phyloP scores from a whole-genome alignment of 2,797 vertebrate genomes.

The Chloroceryle amazona region DNA sequence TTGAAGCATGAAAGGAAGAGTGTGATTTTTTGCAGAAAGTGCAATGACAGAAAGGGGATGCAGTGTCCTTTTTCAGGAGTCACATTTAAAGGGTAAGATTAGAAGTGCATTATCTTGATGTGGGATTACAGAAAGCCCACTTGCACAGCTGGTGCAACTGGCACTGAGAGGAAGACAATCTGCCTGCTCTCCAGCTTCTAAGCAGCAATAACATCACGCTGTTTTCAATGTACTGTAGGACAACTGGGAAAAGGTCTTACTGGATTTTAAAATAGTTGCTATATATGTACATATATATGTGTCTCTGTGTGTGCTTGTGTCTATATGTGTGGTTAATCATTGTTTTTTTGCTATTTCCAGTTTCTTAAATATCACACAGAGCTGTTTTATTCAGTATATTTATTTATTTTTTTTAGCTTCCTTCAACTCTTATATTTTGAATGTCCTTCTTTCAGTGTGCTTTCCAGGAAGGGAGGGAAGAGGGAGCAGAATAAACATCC shows the following conservation, averaged over 20 bases:
- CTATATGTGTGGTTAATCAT: neutral
- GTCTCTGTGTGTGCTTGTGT: neutral
- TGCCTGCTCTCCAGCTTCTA: neutral
- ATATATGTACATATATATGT: neutral
- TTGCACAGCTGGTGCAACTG: constrained; percentile 27
- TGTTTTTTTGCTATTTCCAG: neutral
- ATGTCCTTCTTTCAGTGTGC: neutral
- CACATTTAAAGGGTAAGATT: constrained; percentile 37
- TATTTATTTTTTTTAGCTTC: neutral
- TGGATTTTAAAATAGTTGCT: neutral
- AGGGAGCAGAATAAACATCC: constrained; percentile 41
- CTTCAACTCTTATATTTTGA: constrained; percentile 17
- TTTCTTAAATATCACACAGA: neutral
- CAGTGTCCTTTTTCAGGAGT: constrained; percentile 29
- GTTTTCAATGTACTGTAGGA: neutral
- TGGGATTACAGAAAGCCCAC: constrained; percentile 2
- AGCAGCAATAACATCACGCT: neutral
- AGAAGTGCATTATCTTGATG: constrained; percentile 54
- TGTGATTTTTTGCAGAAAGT: neutral
- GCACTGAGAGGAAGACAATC: neutral
- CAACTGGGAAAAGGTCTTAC: neutral
- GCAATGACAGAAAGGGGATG: neutral
- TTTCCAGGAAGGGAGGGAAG: constrained; percentile 41
- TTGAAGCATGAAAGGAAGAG: neutral
- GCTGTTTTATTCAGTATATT: neutral